Percentiles rank a stretch among this genome's conserved stretches.
Evolutionary conservation across 2,888 invertebrate species (phyloP).

Genomic region (Eupithecia abbreviata): DNA sequence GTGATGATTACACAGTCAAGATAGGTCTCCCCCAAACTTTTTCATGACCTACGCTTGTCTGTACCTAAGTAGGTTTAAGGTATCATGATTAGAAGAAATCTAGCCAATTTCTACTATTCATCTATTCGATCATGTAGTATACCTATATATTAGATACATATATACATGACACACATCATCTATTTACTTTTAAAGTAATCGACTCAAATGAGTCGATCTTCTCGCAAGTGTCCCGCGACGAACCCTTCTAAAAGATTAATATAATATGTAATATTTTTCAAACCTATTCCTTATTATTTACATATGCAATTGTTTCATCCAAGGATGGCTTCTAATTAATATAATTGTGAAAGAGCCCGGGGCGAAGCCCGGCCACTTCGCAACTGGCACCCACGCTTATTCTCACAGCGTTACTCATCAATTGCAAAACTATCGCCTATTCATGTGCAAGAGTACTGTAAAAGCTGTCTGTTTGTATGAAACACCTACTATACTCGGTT

Average conservation of each 20-base stretch:
- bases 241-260: background rate
- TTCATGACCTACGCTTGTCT: no score
- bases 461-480: conserved; percentile 12
- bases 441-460: conserved; percentile 13
- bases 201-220: background rate
- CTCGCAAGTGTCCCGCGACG: background rate
- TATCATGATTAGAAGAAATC: no score
- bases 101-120: no score
- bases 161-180: no score
- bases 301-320: conserved; percentile 7
- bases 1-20: no score
- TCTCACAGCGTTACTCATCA: conserved; percentile 71
- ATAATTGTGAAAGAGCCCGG: conserved; percentile 41
- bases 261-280: background rate
- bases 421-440: conserved; percentile 56
- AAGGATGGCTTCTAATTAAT: conserved; percentile 41
- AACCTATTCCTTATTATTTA: background rate
- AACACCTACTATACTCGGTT: background rate
- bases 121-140: no score
- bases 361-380: conserved; percentile 52
- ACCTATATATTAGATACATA: no score
- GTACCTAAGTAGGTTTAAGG: no score
- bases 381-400: conserved; percentile 53
- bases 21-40: no score
- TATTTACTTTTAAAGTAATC: no score